Evolutionary conservation across 2,888 invertebrate species (phyloP).

Genomic region (Drosophila fungiperda): DNA sequence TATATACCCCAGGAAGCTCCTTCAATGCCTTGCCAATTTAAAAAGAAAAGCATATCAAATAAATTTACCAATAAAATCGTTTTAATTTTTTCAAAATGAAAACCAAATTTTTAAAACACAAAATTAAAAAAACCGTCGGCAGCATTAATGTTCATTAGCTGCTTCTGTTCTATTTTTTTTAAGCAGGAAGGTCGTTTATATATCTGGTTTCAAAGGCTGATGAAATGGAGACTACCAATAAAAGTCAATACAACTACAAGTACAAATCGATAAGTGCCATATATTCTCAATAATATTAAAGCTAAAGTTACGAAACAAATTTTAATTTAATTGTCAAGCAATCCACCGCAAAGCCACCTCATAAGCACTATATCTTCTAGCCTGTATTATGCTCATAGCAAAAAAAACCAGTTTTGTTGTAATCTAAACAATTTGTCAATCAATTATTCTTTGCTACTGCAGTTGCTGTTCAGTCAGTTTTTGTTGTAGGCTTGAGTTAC

Average conservation of each 20-base stretch:
- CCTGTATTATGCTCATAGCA: background rate
- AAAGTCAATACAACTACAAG: background rate
- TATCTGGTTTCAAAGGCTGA: background rate
- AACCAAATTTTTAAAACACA: background rate
- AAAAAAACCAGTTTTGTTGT: background rate
- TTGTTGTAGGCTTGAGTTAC: background rate
- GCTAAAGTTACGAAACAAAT: background rate
- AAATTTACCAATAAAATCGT: background rate
- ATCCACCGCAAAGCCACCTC: background rate
- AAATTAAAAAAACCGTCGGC: background rate
- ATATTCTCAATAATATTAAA: background rate
- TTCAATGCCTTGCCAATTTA: background rate
- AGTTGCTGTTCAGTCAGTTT: background rate
- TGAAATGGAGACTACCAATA: background rate
- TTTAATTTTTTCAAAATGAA: background rate
- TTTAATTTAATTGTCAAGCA: background rate
- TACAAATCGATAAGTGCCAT: background rate
- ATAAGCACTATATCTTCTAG: background rate
- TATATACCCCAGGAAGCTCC: background rate
- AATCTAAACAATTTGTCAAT: background rate
- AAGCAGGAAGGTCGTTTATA: background rate
- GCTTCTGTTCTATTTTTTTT: background rate
- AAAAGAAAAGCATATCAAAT: background rate
- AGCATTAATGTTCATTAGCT: background rate
- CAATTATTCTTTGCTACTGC: background rate